phyloP scores from a whole-genome alignment of 2,888 invertebrate species.

The Pseudoips prasinana region DNA sequence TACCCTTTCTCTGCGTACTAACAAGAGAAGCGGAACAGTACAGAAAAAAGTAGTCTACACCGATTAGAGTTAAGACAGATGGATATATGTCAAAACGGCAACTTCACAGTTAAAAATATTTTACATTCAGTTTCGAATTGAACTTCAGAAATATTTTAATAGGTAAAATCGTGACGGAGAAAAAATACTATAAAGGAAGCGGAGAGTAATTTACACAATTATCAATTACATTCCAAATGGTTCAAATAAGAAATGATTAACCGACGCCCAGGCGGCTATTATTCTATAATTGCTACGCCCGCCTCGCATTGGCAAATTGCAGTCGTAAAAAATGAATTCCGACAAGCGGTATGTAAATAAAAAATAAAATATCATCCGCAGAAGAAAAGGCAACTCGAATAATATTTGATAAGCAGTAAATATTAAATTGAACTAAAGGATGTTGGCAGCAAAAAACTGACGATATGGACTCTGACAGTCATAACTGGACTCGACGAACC shows the following conservation, averaged over 20 bases:
- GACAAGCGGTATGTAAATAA: conserved; percentile 56
- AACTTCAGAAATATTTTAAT: no score
- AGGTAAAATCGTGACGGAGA: no score
- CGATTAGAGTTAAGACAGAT: no score
- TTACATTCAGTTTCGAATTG: no score
- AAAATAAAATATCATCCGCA: conserved; percentile 20
- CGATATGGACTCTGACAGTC: conserved; percentile 47
- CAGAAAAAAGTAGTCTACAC: no score
- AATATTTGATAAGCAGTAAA: conserved; percentile 72
- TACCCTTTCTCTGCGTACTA: no score
- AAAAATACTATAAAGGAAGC: no score
- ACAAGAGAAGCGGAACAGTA: no score
- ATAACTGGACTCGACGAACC: conserved; percentile 41
- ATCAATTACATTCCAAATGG: conserved; percentile 9
- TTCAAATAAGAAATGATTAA: conserved; percentile 39
- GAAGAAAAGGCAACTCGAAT: conserved; percentile 35
- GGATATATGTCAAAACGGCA: no score
- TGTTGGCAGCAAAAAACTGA: conserved; percentile 52
- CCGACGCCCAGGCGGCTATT: conserved; percentile 24
- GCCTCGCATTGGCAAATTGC: conserved; percentile 52
- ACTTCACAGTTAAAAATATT: no score
- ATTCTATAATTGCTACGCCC: conserved; percentile 46
- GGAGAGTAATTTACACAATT: conserved; percentile 5
- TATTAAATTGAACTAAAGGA: conserved; percentile 65
- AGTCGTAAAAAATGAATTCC: conserved; percentile 54